These are phyloP conservation scores for Malurus leucopterus DNA, from an alignment of 2,797 vertebrate genomes.

Conservation along the genomic window DNA sequence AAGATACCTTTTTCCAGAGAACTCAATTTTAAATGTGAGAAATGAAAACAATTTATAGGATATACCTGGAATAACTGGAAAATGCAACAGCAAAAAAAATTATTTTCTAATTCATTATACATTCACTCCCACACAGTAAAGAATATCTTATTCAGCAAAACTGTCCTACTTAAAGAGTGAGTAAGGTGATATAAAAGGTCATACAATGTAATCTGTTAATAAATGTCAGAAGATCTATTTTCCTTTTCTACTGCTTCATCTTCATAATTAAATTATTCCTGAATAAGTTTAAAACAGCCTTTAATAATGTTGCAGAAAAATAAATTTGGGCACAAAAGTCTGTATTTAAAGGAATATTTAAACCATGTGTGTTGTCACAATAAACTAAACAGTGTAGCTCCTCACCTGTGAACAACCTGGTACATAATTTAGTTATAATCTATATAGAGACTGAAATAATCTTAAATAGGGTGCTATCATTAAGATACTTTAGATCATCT, in stretches of 20 bases:
- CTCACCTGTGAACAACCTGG: not conserved
- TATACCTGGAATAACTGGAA: not conserved
- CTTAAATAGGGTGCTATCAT: too few species aligned
- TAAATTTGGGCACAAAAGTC: not conserved
- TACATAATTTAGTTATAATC: not conserved
- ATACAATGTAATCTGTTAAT: not conserved
- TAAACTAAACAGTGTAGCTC: not conserved
- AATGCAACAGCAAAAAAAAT: not conserved
- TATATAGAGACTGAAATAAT: not conserved
- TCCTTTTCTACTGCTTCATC: not conserved
- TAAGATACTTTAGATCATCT: not conserved
- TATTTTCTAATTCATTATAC: not conserved
- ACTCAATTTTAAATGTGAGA: not conserved
- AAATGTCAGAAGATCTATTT: not conserved
- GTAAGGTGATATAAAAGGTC: not conserved
- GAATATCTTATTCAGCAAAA: not conserved
- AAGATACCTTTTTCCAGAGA: not conserved
- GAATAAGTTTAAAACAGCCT: not conserved
- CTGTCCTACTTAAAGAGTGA: not conserved
- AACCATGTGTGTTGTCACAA: rapidly evolving
- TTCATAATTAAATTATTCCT: not conserved
- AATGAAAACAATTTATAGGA: not conserved
- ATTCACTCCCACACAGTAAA: not conserved
- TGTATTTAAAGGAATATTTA: not conserved
- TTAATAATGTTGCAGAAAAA: not conserved